Evolutionary conservation across 2,888 invertebrate genomes (phyloP).

Genomic region (Oscheius sp.): DNA sequence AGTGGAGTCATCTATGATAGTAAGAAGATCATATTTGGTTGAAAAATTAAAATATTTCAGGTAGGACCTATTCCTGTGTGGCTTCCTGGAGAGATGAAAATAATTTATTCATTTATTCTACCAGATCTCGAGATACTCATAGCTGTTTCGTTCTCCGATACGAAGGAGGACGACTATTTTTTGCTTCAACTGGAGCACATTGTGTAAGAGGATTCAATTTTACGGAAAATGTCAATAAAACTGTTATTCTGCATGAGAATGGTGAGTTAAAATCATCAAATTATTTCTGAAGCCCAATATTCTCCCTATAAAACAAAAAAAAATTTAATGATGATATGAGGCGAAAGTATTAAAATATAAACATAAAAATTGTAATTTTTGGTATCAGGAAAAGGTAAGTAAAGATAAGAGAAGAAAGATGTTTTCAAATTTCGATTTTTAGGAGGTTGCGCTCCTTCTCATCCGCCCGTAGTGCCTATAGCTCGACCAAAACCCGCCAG

Average conservation of each 20-base stretch:
- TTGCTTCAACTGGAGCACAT: slow-evolving; percentile 52
- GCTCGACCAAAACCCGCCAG: slow-evolving; percentile 6
- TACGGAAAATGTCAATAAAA: slow-evolving; percentile 44
- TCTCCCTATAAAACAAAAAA: no score
- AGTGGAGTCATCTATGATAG: slow-evolving; percentile 56
- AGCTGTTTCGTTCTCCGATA: slow-evolving; percentile 53
- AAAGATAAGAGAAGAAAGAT: no score
- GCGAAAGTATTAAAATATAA: no score
- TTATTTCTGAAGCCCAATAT: neutral
- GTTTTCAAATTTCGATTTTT: no score
- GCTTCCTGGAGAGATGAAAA: slow-evolving; percentile 60
- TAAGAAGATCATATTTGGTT: slow-evolving; percentile 26
- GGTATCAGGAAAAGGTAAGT: no score
- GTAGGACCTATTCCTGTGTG: slow-evolving; percentile 51
- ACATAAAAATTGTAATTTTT: no score
- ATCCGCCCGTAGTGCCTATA: neutral
- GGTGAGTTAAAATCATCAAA: neutral
- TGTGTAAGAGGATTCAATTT: slow-evolving; percentile 58
- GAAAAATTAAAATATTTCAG: slow-evolving; percentile 37
- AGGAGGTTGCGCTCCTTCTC: neutral
- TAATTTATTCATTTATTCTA: slow-evolving; percentile 53
- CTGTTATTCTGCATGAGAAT: slow-evolving; percentile 43
- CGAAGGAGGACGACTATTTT: slow-evolving; percentile 42
- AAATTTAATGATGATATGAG: no score
- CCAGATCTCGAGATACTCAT: slow-evolving; percentile 36